A percentile compares a stretch with the other conserved stretches of the same genome.
These are phyloP conservation scores for Leucoma salicis DNA, from an alignment of 2,888 invertebrate genomes.

Conservation along the genomic window DNA sequence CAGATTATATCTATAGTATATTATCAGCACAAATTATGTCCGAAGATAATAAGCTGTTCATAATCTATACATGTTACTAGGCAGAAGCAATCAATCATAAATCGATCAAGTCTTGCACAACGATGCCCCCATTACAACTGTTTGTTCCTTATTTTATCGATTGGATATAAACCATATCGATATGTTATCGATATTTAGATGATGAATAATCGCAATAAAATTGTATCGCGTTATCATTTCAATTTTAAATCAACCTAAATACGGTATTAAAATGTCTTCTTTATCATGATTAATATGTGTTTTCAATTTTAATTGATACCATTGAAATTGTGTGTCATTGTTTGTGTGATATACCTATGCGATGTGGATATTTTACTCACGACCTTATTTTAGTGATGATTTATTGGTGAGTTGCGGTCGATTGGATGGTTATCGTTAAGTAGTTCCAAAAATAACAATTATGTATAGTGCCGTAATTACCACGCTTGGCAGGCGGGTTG, in stretches of 20 bases:
- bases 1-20: constrained; percentile 27
- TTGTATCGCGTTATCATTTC: constrained; percentile 37
- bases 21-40: constrained; percentile 63
- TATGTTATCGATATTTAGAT: constrained; percentile 39
- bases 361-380: constrained; percentile 8
- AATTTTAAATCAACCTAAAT: constrained; percentile 50
- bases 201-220: constrained; percentile 48
- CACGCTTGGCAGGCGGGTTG: too few species aligned
- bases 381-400: neutral
- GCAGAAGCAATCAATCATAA: constrained; percentile 68
- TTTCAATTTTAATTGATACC: constrained; percentile 8
- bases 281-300: constrained; percentile 43
- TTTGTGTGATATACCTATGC: constrained; percentile 27
- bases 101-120: constrained; percentile 61
- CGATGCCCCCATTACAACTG: constrained; percentile 45
- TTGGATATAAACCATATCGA: constrained; percentile 42
- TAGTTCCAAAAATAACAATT: too few species aligned
- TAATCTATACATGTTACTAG: constrained; percentile 64
- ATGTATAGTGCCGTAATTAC: too few species aligned
- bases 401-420: neutral
- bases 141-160: constrained; percentile 40
- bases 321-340: constrained; percentile 21
- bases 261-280: constrained; percentile 39
- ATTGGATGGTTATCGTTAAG: too few species aligned
- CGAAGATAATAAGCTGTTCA: constrained; percentile 58